phyloP scores from a whole-genome alignment of 2,113 vertebrate genomes.

The Salvator merianae region DNA sequence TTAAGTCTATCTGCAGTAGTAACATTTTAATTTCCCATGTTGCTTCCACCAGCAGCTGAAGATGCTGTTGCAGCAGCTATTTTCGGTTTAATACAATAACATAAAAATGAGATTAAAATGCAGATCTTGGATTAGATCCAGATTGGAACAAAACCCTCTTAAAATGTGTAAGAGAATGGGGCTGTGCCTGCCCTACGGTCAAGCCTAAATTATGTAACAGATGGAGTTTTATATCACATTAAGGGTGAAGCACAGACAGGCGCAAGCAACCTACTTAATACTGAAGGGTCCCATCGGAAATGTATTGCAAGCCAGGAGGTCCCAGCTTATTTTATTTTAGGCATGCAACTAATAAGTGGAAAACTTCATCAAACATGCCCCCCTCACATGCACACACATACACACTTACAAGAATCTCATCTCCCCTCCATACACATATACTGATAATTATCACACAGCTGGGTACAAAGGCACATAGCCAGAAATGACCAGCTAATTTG shows the following conservation, averaged over 20 bases:
- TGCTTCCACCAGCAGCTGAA: neutral
- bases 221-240: neutral
- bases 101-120: accelerated
- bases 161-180: slow-evolving; percentile 4
- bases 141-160: neutral
- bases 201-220: neutral
- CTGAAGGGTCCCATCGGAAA: neutral
- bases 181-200: neutral
- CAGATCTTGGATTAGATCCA: neutral
- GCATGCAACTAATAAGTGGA: neutral
- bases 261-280: neutral
- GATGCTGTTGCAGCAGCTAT: neutral
- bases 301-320: neutral
- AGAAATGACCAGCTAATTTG: neutral
- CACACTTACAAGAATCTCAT: too few relatives aligned
- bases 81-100: slow-evolving; percentile 10
- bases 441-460: too few relatives aligned
- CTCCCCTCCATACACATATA: too few relatives aligned
- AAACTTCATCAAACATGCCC: neutral
- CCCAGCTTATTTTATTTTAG: neutral
- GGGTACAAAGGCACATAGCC: neutral
- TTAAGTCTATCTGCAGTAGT: slow-evolving; percentile 6
- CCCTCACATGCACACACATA: neutral
- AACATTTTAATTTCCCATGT: slow-evolving; percentile 14
- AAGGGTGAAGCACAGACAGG: neutral